Percentiles rank a stretch among this genome's conserved stretches.
These are phyloP conservation scores for Pocota personata DNA, from an alignment of 2,888 invertebrate genomes.

Conservation along the genomic window DNA sequence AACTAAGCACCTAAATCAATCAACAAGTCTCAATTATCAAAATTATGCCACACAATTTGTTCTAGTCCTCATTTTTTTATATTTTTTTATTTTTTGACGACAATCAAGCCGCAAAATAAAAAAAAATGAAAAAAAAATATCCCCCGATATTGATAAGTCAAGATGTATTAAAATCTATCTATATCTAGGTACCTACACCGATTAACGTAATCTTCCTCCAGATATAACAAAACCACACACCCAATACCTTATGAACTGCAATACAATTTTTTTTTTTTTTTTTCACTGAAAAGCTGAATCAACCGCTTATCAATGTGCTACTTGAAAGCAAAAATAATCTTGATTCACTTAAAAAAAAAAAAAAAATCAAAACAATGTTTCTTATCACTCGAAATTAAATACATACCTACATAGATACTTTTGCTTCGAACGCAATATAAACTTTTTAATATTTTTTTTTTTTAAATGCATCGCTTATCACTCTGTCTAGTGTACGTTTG, in stretches of 20 bases:
- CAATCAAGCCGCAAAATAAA: neutral
- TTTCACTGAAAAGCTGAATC: neutral
- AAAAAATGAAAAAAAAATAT: neutral
- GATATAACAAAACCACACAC: neutral
- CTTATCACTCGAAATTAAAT: constrained; percentile 19
- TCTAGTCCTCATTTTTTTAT: too few relatives aligned
- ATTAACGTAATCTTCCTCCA: neutral
- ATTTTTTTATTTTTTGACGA: neutral
- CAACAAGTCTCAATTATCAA: too few relatives aligned
- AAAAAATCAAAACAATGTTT: constrained; percentile 27
- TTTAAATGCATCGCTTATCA: constrained; percentile 43
- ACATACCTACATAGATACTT: neutral
- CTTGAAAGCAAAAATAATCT: constrained; percentile 13
- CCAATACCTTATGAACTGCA: neutral
- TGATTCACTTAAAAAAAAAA: neutral
- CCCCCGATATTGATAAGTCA: neutral
- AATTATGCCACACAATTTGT: too few relatives aligned
- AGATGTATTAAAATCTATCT: neutral
- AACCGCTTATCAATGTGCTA: constrained; percentile 18
- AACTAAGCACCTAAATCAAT: too few relatives aligned
- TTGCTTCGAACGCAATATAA: constrained; percentile 14
- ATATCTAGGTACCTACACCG: neutral
- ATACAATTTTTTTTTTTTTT: neutral
- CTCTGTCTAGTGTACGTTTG: constrained; percentile 47
- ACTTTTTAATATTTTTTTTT: neutral